Base-by-base conservation (phyloP, 2,113 vertebrate species). In the Hemiscyllium ocellatum region DNA sequence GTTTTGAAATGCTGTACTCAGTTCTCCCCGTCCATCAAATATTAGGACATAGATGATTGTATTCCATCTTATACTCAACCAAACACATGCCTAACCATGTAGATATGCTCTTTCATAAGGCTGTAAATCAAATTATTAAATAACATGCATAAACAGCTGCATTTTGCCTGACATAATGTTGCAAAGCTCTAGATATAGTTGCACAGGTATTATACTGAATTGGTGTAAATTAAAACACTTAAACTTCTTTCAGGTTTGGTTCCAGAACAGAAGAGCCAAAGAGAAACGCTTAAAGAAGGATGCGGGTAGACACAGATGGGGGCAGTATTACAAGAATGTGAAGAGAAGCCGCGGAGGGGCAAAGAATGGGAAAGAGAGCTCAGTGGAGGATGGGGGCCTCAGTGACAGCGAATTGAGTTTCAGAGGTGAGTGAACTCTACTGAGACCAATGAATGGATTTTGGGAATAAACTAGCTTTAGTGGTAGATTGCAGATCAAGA, bases 351-450 rank as follows among this genome's bases (percentile, higher is more conserved):
- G 99, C 1, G 98, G 98, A 0, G 97, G 97, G 4, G 96, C 97
- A 83, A 99, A 99, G 96, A 98, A 98, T 94, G 99, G 99, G 97
- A 99, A 99, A 96, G 99, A 99, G 97, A 99, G 99, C 96, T 99
- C 99, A 0, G 98, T 98, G 0, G 99, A 99, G 95, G 99, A 99
- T 87, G 99, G 98, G 50, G 99, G 99, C 8, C 98, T 99, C 96
- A 99, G 99, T n/a, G 99, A 99, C 98, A 99, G 99, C 68, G 99
- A 99, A 96, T 98, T 99, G 96, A 99, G 99, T 97, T 99, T 99
- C 97, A 98, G 99, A 97, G 99, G 99, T 99, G 97, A 96, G 97
- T 61, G 5, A 50, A 17, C 33, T 29, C n/a, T 2, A 66, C 2
- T 20, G 65, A 22, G 3, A 1, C 5, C 52, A 91, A 24, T 61